Evolutionary conservation across 2,113 vertebrate species (phyloP), one percentile per base, ranked within the genome.

Genomic region (Hemiprocne comata): DNA sequence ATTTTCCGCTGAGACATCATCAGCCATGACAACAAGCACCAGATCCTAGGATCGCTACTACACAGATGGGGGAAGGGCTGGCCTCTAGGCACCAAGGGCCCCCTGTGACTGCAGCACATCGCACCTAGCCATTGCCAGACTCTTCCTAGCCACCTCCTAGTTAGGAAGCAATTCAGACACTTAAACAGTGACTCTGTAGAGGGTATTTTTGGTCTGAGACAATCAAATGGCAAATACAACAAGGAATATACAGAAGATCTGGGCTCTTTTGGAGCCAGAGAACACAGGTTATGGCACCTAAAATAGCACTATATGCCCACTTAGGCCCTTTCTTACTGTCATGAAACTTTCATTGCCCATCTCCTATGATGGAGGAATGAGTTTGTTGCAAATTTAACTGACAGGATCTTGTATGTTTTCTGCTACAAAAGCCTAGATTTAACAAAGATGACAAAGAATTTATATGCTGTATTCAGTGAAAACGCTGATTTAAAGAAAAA

Each of bases 101-200:
- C 40, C 19, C 8, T 50, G 11, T 54, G 70, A 36, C 17, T 8
- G 2, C 15, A 66, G 23, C 17, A 64, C 8, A 11, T 20, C 50
- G 4, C 6, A 38, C 8, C 38, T 31, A 69, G 36, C 6, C 5
- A n/a, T 28, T 1, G 0, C 20, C 6, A 1, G 1, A 9, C 36
- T 60, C 53, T 53, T 90, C 29, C 54, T 33, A 69, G 23, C 20
- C 24, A 42, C 14, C 33, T 65, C 48, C 75, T 17, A 40, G 9
- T 17, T 7, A 36, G 33, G 44, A 24, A 80, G 34, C 9, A 73
- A 55, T 48, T 80, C 54, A 76, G 21, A 21, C n/a, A 7, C 19
- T 72, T 75, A 58, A 94, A 21, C 8, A 75, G 16, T 21, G 33
- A 17, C 2, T 48, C 8, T 42, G 26, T 10, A 80, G 42, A 29